phyloP scores from a whole-genome alignment of 2,797 vertebrate genomes.

The Argya squamiceps region DNA sequence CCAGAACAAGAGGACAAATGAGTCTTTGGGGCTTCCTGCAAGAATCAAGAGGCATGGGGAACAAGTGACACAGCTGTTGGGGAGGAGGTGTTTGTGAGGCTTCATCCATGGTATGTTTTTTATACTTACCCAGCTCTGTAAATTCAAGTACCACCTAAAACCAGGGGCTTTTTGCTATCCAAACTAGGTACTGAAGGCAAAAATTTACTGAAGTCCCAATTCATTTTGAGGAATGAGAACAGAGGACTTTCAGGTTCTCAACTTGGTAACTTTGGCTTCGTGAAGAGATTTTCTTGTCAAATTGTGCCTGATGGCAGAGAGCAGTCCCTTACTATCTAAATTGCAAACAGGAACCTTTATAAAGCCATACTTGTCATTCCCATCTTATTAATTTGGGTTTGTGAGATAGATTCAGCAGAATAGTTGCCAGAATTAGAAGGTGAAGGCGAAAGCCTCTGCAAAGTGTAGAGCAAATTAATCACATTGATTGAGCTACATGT shows the following conservation, averaged over 20 bases:
- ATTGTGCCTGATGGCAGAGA: background rate
- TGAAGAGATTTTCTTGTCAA: background rate
- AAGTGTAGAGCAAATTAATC: slow-evolving; percentile 39
- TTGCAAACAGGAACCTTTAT: slow-evolving; percentile 17
- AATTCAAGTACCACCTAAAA: background rate
- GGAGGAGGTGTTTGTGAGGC: background rate
- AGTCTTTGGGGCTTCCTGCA: background rate
- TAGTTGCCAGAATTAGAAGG: slow-evolving; percentile 29
- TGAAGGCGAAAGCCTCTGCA: background rate
- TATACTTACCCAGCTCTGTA: background rate
- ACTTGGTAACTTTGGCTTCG: background rate
- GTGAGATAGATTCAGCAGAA: slow-evolving; percentile 22
- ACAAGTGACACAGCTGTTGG: background rate
- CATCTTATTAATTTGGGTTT: slow-evolving; percentile 12
- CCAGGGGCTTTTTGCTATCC: background rate
- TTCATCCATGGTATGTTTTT: background rate
- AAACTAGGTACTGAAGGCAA: background rate
- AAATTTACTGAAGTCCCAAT: background rate
- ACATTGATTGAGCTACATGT: slow-evolving; percentile 15
- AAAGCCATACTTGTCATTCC: slow-evolving; percentile 5
- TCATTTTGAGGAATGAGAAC: background rate
- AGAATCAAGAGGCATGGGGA: background rate
- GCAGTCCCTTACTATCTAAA: background rate
- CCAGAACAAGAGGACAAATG: background rate
- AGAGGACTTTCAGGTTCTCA: background rate